Evolutionary conservation across 2,888 invertebrate species (phyloP), one percentile per base, ranked within the genome.

Genomic region (Xestia rhomboidea): DNA sequence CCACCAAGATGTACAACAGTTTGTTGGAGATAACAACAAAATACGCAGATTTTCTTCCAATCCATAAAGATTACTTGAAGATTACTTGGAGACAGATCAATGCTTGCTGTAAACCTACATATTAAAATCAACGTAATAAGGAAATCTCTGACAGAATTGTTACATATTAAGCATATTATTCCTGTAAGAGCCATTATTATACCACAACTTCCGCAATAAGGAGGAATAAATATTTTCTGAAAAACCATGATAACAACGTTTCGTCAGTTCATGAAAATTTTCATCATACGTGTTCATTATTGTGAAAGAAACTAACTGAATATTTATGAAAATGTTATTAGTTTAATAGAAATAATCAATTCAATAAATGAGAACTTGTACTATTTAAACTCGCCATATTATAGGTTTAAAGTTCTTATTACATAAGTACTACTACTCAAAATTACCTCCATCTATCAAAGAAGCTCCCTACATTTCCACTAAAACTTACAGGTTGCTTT

Each of bases 401-500:
- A 41, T 41, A 41, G 11, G 41, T 11, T 41, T 41, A 41, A 41
- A 41, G 11, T 41, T 41, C 10, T 41, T 41, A 10, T 34, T 41
- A 41, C 0, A 41, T 41, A 41, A 10, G 41, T 41, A 41, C 41
- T 41, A 41, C 5, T n/a, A 13, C n/a, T 54, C 11, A 54, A 54
- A 54, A 54, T 54, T n/a, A 54, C 21, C 38, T 41, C 7, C 4
- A 49, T 76, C 24, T 60, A 49, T 60, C 49, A 30, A 41, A 46
- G 7, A 30, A 21, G 41, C 30, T 76, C n/a, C 18, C 41, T 49
- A 34, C 11, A 18, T 51, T 62, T 62, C 60, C 5, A 54, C 11
- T 34, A 44, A 67, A 68, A 68, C 18, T 44, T 54, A 15, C 69
- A 57, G 62, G n/a, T 46, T 21, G 44, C 68, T 30, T 82, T 70